phyloP scores from a whole-genome alignment of 2,797 vertebrate species.

The Muscicapa striata region DNA sequence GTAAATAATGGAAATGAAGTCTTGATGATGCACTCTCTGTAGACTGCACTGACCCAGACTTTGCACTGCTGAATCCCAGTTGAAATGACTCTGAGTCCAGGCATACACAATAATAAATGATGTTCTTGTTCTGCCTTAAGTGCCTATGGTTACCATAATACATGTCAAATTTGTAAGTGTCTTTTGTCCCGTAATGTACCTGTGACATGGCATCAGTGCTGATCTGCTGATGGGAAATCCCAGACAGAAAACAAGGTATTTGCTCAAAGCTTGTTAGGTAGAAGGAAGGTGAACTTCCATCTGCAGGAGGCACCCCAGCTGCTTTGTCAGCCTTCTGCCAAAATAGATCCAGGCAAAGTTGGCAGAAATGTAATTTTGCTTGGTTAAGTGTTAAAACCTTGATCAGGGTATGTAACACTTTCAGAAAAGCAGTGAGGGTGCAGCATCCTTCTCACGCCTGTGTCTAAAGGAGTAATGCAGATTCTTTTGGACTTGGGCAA shows the following conservation, averaged over 20 bases:
- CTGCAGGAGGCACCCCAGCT: background rate
- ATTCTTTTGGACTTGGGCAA: background rate
- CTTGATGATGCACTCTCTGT: background rate
- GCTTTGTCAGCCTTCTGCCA: background rate
- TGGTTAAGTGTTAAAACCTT: background rate
- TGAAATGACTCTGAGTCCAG: background rate
- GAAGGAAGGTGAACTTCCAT: background rate
- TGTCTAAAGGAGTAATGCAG: background rate
- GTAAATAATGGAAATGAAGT: background rate
- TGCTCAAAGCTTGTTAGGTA: background rate
- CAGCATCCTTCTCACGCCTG: background rate
- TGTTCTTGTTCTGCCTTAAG: background rate
- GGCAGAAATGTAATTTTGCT: background rate
- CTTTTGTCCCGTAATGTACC: background rate
- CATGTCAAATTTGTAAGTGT: background rate
- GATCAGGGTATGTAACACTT: background rate
- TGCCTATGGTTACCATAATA: background rate
- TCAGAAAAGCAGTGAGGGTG: background rate
- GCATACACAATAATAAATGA: background rate
- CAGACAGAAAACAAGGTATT: background rate
- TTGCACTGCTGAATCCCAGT: background rate
- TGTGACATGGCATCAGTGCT: background rate
- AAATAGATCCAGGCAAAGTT: background rate
- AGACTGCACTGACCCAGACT: background rate
- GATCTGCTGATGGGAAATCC: background rate